phyloP scores from a whole-genome alignment of 2,113 vertebrate genomes.

The Glaucomys volans region DNA sequence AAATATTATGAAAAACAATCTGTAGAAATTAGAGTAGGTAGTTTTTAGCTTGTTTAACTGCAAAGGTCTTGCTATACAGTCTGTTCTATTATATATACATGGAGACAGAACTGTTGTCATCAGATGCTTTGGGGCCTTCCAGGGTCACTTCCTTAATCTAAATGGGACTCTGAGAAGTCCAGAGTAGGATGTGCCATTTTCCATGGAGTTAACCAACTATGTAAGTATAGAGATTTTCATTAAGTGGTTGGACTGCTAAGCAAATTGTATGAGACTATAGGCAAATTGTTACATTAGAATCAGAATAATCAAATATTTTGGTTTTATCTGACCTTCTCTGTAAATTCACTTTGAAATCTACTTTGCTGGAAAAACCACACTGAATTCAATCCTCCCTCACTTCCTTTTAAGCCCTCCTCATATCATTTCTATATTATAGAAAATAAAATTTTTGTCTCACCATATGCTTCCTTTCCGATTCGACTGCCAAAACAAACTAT shows the following conservation, averaged over 20 bases:
- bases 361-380: not conserved
- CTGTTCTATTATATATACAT: not conserved
- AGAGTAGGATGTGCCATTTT: not conserved
- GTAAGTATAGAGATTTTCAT: fast-evolving
- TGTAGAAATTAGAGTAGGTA: not conserved
- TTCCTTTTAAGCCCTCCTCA: not conserved
- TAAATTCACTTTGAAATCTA: not conserved
- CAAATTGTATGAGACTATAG: not conserved
- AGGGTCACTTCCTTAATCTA: not conserved
- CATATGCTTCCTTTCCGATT: slow-evolving; percentile 90
- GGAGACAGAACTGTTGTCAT: not conserved
- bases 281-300: not conserved
- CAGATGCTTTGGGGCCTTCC: not conserved
- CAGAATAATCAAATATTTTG: not conserved
- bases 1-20: not conserved
- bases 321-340: not conserved
- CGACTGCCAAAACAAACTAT: slow-evolving; percentile 89
- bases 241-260: not conserved
- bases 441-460: slow-evolving; percentile 83
- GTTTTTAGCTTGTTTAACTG: not conserved
- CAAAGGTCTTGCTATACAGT: not conserved
- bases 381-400: no score
- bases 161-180: not conserved
- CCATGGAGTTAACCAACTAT: not conserved
- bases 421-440: not conserved